Evolutionary conservation across 2,888 invertebrate species (phyloP), one percentile per base, ranked within the genome.

Genomic region (Euclidia mi): DNA sequence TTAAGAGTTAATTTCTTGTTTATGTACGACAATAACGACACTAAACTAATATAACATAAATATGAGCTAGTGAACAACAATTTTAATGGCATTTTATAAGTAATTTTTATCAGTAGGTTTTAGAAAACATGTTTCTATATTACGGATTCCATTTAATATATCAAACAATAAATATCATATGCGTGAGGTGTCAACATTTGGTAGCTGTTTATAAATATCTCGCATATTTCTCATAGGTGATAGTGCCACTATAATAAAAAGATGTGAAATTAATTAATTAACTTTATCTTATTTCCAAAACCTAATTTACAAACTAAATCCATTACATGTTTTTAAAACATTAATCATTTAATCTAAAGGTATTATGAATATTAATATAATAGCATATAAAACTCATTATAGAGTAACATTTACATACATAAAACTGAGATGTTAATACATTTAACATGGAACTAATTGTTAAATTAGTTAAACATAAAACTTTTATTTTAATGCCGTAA

Each of bases 391-490:
- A 41, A 34, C 25, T 32, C 11, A 10, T 41, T 6, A 34, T 31
- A 40, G 18, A 34, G n/a, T 17, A 9, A 11, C 11, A 20, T 41
- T 34, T 34, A 32, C 18, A 41, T 41, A 25, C 15, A 11, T 18
- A 32, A 49, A n/a, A 0, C 2, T 11, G n/a, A n/a, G 11, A n/a
- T 11, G 32, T 7, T 35, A 15, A 45, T 37, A 46, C 28, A 17
- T 20, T 20, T 34, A 34, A 47, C 11, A 9, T 35, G 10, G 6
- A 40, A 29, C 18, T 43, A 41, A 44, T 40, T 43, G 50, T 53
- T 58, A 64, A 71, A 67, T 56, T 59, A n/a, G 51, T 71, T 42
- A 46, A 60, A 37, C 37, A 45, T 55, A 47, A 52, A 49, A 35
- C 6, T 10, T 44, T 49, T 51, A 58, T 56, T 64, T 46, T n/a